A percentile compares a stretch with the other conserved stretches of the same genome.
These are phyloP conservation scores for Oryzaephilus surinamensis DNA, from an alignment of 1,140 invertebrate genomes.

Conservation along the genomic window DNA sequence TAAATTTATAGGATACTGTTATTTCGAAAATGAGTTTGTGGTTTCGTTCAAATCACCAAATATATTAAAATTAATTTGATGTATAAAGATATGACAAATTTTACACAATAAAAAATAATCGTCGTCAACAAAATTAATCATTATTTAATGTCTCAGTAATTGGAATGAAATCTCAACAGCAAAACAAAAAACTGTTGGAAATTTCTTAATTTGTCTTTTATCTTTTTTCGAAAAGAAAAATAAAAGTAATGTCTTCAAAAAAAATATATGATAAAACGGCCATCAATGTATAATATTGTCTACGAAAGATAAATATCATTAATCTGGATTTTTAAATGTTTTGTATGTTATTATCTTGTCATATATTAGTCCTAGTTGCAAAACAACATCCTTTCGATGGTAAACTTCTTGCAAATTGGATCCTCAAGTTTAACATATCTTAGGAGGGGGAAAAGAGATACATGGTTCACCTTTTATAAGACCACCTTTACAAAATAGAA, in stretches of 20 bases:
- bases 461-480: slow-evolving; percentile 25
- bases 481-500: slow-evolving; percentile 27
- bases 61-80: no score
- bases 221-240: no score
- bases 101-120: no score
- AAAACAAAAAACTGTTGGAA: no score
- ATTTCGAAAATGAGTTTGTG: slow-evolving; percentile 1
- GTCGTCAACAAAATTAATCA: background rate
- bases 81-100: no score
- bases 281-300: background rate
- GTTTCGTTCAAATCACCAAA: background rate
- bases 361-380: background rate
- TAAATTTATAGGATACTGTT: no score
- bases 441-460: slow-evolving; percentile 20
- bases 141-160: no score
- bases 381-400: background rate
- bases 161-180: no score
- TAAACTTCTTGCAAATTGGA: slow-evolving; percentile 4
- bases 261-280: background rate
- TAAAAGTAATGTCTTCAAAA: no score
- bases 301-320: background rate
- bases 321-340: background rate
- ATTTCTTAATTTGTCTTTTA: no score
- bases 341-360: background rate
- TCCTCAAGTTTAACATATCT: background rate